Evolutionary conservation across 2,888 invertebrate genomes (phyloP).

Genomic region (Ganaspis brasiliensis): DNA sequence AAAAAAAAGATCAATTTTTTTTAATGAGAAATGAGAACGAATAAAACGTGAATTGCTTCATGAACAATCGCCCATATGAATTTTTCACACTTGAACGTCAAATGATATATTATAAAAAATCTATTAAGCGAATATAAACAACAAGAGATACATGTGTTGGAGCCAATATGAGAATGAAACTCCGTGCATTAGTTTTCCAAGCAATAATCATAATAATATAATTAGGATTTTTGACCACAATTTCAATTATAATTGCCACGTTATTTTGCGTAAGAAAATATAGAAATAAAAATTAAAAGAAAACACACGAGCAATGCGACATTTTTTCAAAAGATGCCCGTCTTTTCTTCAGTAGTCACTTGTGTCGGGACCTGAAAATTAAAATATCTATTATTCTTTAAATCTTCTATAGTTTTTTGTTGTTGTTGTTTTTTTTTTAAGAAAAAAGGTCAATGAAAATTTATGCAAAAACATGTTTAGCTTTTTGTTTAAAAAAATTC

Average conservation of each 20-base stretch:
- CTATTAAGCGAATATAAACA: slow-evolving; percentile 22
- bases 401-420: neutral
- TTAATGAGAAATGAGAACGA: slow-evolving; percentile 8
- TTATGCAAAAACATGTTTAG: slow-evolving; percentile 43
- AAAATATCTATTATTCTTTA: slow-evolving; percentile 48
- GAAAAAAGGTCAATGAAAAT: slow-evolving; percentile 34
- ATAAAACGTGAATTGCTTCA: slow-evolving; percentile 10
- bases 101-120: slow-evolving; percentile 21
- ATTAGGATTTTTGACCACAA: neutral
- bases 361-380: slow-evolving; percentile 77
- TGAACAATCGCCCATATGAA: neutral
- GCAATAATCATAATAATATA: slow-evolving; percentile 1
- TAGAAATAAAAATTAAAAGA: slow-evolving; percentile 64
- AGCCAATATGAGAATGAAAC: neutral
- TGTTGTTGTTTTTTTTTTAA: neutral
- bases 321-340: slow-evolving; percentile 60
- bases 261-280: slow-evolving; percentile 66
- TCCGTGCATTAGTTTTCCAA: slow-evolving; percentile 15
- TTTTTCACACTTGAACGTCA: neutral
- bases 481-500: neutral
- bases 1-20: too few relatives aligned
- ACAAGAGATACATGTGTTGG: neutral
- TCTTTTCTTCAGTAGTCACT: slow-evolving; percentile 74
- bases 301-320: slow-evolving; percentile 71
- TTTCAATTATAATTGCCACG: slow-evolving; percentile 19